Conservation (phyloP, 2,113 vertebrate genomes). For the Piprites chloris region DNA sequence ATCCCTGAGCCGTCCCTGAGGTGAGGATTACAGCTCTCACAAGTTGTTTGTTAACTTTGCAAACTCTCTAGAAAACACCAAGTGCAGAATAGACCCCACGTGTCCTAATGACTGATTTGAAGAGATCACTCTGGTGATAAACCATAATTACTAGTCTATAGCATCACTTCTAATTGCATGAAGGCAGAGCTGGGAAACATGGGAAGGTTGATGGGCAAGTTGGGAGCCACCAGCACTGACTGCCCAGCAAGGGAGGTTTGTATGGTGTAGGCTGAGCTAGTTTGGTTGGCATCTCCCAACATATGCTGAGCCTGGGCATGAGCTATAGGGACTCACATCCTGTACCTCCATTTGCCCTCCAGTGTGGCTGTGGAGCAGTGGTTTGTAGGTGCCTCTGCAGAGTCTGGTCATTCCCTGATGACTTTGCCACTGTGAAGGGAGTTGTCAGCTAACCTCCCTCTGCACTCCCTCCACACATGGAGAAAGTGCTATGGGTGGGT, state of each 20-base stretch:
- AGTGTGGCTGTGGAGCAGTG: not conserved
- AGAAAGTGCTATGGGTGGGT: not conserved
- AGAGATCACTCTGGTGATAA: conserved; percentile 7
- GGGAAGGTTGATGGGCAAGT: not conserved
- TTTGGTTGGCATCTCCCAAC: not conserved
- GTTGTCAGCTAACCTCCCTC: not conserved
- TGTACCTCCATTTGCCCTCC: fast-evolving
- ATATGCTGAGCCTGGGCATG: fast-evolving
- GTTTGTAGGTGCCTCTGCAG: not conserved
- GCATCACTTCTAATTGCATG: not conserved
- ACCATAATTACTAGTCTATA: conserved; percentile 35
- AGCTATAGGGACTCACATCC: not conserved
- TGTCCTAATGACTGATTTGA: conserved; percentile 45
- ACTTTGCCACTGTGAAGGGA: not conserved
- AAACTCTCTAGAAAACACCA: conserved; percentile 34
- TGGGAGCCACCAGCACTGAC: not conserved
- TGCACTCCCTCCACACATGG: not conserved
- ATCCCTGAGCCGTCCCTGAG: not conserved
- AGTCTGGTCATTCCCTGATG: not conserved
- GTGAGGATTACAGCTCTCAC: conserved; percentile 11
- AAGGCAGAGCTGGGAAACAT: not conserved
- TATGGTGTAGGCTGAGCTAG: not conserved
- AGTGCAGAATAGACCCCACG: not conserved
- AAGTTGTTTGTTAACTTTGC: not conserved
- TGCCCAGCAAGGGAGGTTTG: not conserved